Base-by-base conservation (phyloP, 2,113 vertebrate genomes). In the Clinocottus analis region DNA sequence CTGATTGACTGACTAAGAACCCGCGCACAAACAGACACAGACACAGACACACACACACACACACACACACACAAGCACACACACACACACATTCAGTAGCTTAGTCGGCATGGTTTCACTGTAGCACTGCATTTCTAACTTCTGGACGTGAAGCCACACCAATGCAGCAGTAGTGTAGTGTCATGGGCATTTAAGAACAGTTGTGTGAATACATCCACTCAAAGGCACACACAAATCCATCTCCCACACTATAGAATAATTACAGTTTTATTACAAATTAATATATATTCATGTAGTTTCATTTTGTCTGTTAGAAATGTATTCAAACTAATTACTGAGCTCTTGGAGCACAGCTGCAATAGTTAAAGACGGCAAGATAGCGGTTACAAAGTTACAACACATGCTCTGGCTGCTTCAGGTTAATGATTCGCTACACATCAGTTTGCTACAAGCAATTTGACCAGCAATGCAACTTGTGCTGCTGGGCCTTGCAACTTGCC, bases 161-260 rank as follows among this genome's bases (percentile, higher is more conserved):
- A 33, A 13, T n/a, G 19, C 63, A 43, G 58, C 41, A 45, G 37
- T 8, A 41, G 16, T 43, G 66, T 37, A 3, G 7, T 39, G 43
- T 59, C 35, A 37, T 56, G 64, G 25, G 21, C 70, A 39, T 83
- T 84, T 70, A 56, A 23, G 51, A 58, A 55, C 25, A 49, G 17
- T 71, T 47, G n/a, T 37, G 17, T 43, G 11, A 80, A 19, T n/a
- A 59, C 56, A 31, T 29, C 56, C 29, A 33, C 56, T 59, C 56
- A 59, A 61, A 37, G n/a, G 4, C 35, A 31, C 3, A 31, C 29
- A 59, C 16, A 19, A 35, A 37, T 23, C 12, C 2, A 62, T 13
- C 31, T 35, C 5, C 19, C 31, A 37, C 37, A 64, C 17, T 17
- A 4, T n/a, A 12, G 4, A n/a, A 63, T 63, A 1, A 39, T 63